Evolutionary conservation across 1,140 invertebrate genomes (phyloP).

Genomic region (Dreissena polymorpha): DNA sequence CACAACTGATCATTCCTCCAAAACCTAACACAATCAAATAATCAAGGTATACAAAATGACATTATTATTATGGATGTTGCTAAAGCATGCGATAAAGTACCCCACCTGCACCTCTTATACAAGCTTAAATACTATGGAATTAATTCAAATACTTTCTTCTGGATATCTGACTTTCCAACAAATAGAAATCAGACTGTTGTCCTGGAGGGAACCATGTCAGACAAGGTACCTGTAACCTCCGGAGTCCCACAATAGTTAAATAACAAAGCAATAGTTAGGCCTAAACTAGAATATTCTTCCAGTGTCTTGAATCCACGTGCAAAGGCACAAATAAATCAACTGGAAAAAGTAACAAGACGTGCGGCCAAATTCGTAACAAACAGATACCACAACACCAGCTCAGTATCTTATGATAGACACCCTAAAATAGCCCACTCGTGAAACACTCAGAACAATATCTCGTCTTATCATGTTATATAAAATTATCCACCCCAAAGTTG

Average conservation of each 20-base stretch:
- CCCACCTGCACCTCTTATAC: constrained; percentile 20
- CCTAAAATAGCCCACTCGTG: too few relatives aligned
- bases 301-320: too few relatives aligned
- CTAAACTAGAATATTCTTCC: too few relatives aligned
- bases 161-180: constrained; percentile 28
- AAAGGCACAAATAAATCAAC: too few relatives aligned
- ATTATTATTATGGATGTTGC: constrained; percentile 56
- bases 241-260: neutral
- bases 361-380: too few relatives aligned
- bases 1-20: constrained; percentile 54
- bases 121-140: constrained; percentile 55
- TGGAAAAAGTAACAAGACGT: too few relatives aligned
- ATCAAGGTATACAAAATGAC: constrained; percentile 34
- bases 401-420: too few relatives aligned
- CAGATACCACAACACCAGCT: too few relatives aligned
- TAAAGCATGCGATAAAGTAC: constrained; percentile 48
- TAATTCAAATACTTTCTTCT: neutral
- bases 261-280: too few relatives aligned
- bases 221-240: neutral
- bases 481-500: too few relatives aligned
- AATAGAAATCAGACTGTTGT: constrained; percentile 52
- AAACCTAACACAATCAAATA: constrained; percentile 9
- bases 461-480: too few relatives aligned
- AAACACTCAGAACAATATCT: too few relatives aligned
- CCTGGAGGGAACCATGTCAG: constrained; percentile 43